Evolutionary conservation across 2,888 invertebrate genomes (phyloP).

Genomic region (Nesidiocoris tenuis): DNA sequence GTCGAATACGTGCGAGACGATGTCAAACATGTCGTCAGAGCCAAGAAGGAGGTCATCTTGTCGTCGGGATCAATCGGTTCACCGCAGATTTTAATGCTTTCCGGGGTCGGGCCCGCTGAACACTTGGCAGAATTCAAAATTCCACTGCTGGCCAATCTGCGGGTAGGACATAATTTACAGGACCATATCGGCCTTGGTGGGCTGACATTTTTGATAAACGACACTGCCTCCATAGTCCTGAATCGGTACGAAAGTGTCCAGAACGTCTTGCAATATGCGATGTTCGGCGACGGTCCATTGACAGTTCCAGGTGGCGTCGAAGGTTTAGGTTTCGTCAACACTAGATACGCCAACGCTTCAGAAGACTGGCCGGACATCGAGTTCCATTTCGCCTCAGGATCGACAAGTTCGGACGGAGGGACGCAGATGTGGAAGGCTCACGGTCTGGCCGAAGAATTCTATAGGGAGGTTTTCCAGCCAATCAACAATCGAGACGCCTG

Average conservation of each 20-base stretch:
- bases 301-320: slow-evolving; percentile 70
- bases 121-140: slow-evolving; percentile 73
- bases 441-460: slow-evolving; percentile 72
- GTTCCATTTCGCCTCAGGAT: slow-evolving; percentile 84
- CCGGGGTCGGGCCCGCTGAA: slow-evolving; percentile 74
- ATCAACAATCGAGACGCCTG: slow-evolving; percentile 76
- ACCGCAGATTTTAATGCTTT: slow-evolving; percentile 90
- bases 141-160: slow-evolving; percentile 75
- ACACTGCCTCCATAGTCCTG: slow-evolving; percentile 76
- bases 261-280: slow-evolving; percentile 79
- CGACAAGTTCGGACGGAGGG: slow-evolving; percentile 83
- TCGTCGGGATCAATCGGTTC: slow-evolving; percentile 91
- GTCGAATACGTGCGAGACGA: slow-evolving; percentile 77
- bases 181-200: slow-evolving; percentile 87
- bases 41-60: slow-evolving; percentile 82
- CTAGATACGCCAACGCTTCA: slow-evolving; percentile 75
- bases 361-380: slow-evolving; percentile 87
- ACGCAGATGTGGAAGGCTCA: slow-evolving; percentile 77
- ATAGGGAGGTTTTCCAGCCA: slow-evolving; percentile 70
- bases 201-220: slow-evolving; percentile 76
- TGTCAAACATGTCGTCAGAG: slow-evolving; percentile 55
- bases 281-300: slow-evolving; percentile 78
- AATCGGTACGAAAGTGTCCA: slow-evolving; percentile 74
- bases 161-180: slow-evolving; percentile 83
- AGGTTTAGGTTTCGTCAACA: slow-evolving; percentile 79